These are phyloP conservation scores for Halcyon chelicuti DNA, from an alignment of 2,797 vertebrate species.

Conservation along the genomic window DNA sequence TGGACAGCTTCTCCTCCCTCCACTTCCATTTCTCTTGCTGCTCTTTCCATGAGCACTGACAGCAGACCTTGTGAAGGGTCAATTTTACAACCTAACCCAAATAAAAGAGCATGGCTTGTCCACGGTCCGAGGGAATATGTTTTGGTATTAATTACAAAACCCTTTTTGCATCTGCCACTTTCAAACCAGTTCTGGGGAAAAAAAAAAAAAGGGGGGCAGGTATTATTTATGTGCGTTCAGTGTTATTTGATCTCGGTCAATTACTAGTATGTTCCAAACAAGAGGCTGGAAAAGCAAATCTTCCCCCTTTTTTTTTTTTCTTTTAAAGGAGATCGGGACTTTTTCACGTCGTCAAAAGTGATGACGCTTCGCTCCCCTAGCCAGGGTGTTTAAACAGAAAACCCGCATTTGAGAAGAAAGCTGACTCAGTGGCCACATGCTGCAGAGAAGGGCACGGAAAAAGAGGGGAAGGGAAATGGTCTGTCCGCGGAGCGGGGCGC, in stretches of 20 bases:
- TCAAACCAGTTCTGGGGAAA: neutral
- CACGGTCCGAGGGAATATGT: neutral
- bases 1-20: neutral
- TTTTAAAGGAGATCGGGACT: neutral
- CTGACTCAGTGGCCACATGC: accelerated
- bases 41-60: neutral
- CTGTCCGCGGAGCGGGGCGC: accelerated
- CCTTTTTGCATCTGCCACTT: neutral
- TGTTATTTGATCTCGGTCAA: neutral
- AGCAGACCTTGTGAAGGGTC: neutral
- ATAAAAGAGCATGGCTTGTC: neutral
- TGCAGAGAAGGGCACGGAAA: neutral
- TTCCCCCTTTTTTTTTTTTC: neutral
- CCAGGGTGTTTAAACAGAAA: neutral
- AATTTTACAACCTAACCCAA: neutral
- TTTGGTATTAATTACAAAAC: neutral
- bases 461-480: neutral
- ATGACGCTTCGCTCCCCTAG: neutral
- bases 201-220: too few relatives aligned
- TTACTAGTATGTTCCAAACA: neutral
- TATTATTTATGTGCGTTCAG: neutral
- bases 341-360: neutral
- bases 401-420: neutral
- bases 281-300: neutral
- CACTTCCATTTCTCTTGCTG: neutral